Evolutionary conservation across 2,113 vertebrate genomes (phyloP).

Genomic region (Nymphicus hollandicus): DNA sequence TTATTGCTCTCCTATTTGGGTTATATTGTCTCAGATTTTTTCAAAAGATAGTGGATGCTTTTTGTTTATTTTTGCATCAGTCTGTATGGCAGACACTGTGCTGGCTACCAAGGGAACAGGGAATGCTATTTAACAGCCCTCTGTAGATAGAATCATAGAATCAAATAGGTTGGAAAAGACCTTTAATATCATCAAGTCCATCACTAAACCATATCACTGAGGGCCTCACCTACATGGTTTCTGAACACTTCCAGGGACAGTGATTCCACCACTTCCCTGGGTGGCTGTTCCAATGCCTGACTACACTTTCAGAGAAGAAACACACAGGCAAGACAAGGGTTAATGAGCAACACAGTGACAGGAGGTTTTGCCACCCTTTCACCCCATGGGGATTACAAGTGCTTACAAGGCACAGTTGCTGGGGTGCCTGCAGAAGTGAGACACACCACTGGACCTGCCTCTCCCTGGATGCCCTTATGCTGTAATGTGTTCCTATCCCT

Average conservation of each 20-base stretch:
- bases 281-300: not conserved
- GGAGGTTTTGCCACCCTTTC: not conserved
- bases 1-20: not conserved
- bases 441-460: not conserved
- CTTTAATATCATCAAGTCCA: not conserved
- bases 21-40: not conserved
- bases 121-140: not conserved
- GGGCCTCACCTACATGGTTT: not conserved
- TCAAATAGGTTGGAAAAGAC: not conserved
- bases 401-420: not conserved
- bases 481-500: not conserved
- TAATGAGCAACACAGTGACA: not conserved
- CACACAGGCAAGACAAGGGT: not conserved
- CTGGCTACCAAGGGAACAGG: not conserved
- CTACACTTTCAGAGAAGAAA: not conserved
- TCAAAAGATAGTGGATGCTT: not conserved
- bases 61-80: not conserved
- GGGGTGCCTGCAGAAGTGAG: not conserved
- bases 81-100: not conserved
- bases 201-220: not conserved
- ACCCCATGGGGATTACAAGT: not conserved
- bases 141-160: not conserved
- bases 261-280: not conserved
- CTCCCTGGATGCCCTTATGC: not conserved
- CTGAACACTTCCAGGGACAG: not conserved